phyloP scores from a whole-genome alignment of 1,140 invertebrate genomes.

The Penaeus indicus region DNA sequence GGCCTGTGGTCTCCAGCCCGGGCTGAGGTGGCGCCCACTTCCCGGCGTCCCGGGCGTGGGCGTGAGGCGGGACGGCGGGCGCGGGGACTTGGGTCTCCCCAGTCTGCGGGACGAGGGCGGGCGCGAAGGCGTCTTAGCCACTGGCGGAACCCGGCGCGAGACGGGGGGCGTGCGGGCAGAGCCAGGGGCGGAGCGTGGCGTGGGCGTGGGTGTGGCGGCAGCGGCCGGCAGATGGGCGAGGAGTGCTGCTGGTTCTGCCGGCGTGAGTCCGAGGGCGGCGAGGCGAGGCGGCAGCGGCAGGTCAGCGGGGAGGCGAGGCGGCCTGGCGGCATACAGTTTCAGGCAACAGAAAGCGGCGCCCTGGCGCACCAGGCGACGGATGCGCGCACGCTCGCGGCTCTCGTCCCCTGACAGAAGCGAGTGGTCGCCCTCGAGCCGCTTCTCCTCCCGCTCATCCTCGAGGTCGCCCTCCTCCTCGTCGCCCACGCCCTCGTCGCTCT shows the following conservation, averaged over 20 bases:
- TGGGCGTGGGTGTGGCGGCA: neutral
- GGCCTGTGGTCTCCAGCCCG: slow-evolving; percentile 37
- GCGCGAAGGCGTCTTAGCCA: neutral
- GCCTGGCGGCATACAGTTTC: neutral
- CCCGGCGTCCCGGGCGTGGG: neutral
- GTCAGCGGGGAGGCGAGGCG: slow-evolving; percentile 36
- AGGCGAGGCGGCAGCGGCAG: slow-evolving; percentile 49
- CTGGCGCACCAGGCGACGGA: slow-evolving; percentile 42
- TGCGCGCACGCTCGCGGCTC: slow-evolving; percentile 16
- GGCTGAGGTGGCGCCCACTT: slow-evolving; percentile 36
- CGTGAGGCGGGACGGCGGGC: neutral
- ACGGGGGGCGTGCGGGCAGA: neutral
- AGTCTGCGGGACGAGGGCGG: slow-evolving; percentile 13
- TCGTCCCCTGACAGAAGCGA: slow-evolving; percentile 33
- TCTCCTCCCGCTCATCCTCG: neutral
- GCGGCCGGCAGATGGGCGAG: slow-evolving; percentile 40
- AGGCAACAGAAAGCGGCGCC: slow-evolving; percentile 55
- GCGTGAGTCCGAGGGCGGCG: slow-evolving; percentile 41
- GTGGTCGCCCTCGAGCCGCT: slow-evolving; percentile 24
- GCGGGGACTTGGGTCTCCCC: slow-evolving; percentile 1
- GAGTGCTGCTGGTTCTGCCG: slow-evolving; percentile 39
- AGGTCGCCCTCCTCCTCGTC: slow-evolving; percentile 10
- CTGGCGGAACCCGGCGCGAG: neutral
- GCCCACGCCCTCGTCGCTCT: slow-evolving; percentile 9
- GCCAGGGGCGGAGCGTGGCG: neutral